phyloP scores from a whole-genome alignment of 2,888 invertebrate genomes.

The Stegana nigrithorax region DNA sequence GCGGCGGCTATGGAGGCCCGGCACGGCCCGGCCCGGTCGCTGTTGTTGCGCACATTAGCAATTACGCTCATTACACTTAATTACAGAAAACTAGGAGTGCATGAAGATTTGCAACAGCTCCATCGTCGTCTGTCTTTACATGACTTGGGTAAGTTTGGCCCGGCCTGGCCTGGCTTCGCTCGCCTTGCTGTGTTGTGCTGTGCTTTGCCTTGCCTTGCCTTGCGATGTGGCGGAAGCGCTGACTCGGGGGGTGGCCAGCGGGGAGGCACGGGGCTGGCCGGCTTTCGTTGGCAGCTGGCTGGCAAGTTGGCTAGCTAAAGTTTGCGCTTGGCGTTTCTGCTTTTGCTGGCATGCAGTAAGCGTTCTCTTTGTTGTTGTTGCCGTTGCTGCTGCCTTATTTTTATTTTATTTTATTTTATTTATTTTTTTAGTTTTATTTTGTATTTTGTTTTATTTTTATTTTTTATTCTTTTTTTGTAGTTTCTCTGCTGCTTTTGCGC shows the following conservation, averaged over 20 bases:
- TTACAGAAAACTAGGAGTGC: slow-evolving; percentile 63
- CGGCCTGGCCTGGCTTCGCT: slow-evolving; percentile 16
- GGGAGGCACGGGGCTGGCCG: too few relatives aligned
- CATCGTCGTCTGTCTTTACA: slow-evolving; percentile 21
- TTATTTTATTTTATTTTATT: too few relatives aligned
- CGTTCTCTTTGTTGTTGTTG: neutral
- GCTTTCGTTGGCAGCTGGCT: too few relatives aligned
- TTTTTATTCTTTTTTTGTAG: too few relatives aligned
- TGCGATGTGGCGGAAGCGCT: neutral
- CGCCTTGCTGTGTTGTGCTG: slow-evolving; percentile 28
- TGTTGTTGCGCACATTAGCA: slow-evolving; percentile 55
- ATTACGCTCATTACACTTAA: slow-evolving; percentile 67
- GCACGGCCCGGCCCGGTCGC: neutral
- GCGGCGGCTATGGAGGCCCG: neutral
- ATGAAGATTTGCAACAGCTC: slow-evolving; percentile 57
- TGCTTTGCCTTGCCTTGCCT: slow-evolving; percentile 12
- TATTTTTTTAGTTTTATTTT: too few relatives aligned
- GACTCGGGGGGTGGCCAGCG: neutral
- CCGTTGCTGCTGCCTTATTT: slow-evolving; percentile 15
- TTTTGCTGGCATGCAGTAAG: too few relatives aligned
- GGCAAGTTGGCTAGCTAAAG: too few relatives aligned
- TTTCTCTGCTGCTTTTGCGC: slow-evolving; percentile 24
- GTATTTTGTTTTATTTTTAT: too few relatives aligned
- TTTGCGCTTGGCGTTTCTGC: too few relatives aligned
- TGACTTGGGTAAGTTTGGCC: neutral